phyloP scores from a whole-genome alignment of 1,140 invertebrate species.

The Aphaenogaster ashmeadi region DNA sequence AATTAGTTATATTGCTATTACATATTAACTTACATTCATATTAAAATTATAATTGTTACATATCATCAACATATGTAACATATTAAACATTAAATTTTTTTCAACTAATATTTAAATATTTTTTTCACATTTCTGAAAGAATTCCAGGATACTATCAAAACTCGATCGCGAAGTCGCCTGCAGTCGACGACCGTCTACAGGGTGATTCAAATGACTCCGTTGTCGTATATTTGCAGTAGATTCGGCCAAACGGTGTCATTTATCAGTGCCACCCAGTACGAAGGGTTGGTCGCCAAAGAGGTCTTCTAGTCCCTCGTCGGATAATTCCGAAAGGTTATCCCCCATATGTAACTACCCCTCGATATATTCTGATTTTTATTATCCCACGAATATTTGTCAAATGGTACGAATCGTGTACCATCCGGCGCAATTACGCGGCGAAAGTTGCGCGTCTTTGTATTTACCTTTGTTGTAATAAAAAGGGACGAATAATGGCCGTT shows the following conservation, averaged over 20 bases:
- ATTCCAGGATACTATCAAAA: conserved; percentile 27
- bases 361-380: conserved; percentile 45
- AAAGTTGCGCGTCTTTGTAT: conserved; percentile 79
- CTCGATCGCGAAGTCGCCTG: conserved; percentile 55
- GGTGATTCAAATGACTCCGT: conserved; percentile 37
- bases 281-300: conserved; percentile 84
- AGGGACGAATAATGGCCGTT: conserved; percentile 82
- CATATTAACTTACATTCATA: background rate
- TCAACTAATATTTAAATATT: conserved; percentile 15
- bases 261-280: conserved; percentile 61
- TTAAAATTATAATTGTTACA: conserved; percentile 3
- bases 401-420: conserved; percentile 15
- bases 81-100: conserved; percentile 34
- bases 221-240: conserved; percentile 45
- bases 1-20: background rate
- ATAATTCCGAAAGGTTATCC: conserved; percentile 68
- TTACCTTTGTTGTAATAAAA: conserved; percentile 85
- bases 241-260: conserved; percentile 54
- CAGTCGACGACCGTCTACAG: conserved; percentile 64
- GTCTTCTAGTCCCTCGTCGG: conserved; percentile 84
- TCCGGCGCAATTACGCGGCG: conserved; percentile 43
- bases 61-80: background rate
- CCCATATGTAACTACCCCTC: conserved; percentile 44
- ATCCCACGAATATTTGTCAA: conserved; percentile 37
- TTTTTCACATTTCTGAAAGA: background rate